These are phyloP conservation scores for Daktulosphaira vitifoliae DNA, from an alignment of 1,140 invertebrate genomes.

Conservation along the genomic window DNA sequence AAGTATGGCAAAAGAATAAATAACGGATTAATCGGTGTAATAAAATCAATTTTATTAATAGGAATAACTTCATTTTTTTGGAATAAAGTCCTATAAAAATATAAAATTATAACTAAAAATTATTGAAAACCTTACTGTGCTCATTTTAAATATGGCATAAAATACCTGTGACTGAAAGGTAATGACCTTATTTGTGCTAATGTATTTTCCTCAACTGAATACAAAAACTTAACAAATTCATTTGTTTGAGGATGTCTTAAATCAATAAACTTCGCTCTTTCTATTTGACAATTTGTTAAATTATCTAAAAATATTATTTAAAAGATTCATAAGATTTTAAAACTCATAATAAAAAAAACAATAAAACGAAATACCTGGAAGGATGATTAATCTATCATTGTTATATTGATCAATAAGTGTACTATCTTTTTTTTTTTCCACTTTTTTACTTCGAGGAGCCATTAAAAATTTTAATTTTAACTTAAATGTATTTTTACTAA, in stretches of 20 bases:
- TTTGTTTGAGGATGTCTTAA: slow-evolving; percentile 17
- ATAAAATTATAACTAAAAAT: neutral
- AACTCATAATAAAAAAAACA: neutral
- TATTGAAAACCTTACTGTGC: too few species aligned
- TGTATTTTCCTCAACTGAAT: neutral
- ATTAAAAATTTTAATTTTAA: too few species aligned
- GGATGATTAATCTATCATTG: slow-evolving; percentile 1
- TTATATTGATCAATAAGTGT: neutral
- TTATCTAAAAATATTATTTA: neutral
- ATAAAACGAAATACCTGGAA: neutral
- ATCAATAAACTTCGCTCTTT: neutral
- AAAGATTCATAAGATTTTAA: neutral
- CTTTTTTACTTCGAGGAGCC: slow-evolving; percentile 20
- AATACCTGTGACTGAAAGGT: slow-evolving; percentile 11
- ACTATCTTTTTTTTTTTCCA: neutral
- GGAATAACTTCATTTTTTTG: slow-evolving; percentile 5
- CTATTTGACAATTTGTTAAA: neutral
- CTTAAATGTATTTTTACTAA: too few species aligned
- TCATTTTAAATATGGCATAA: neutral
- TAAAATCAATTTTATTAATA: slow-evolving; percentile 16
- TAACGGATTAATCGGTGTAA: neutral
- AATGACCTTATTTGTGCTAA: slow-evolving; percentile 2
- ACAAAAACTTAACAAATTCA: neutral
- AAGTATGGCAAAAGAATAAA: slow-evolving; percentile 20
- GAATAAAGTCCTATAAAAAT: slow-evolving; percentile 1